phyloP scores from a whole-genome alignment of 2,113 vertebrate species.

The Hemibagrus wyckioides region DNA sequence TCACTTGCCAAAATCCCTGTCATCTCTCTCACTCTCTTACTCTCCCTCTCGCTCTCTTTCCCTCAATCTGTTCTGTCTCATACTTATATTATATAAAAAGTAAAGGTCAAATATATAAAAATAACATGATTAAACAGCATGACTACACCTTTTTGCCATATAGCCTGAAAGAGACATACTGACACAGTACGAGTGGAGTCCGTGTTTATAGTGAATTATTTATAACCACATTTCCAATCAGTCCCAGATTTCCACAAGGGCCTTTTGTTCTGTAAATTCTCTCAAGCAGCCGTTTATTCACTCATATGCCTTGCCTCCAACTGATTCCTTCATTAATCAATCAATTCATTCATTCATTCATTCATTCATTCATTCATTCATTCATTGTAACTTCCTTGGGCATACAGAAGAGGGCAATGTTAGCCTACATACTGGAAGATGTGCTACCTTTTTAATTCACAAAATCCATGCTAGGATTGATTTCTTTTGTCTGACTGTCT shows the following conservation, averaged over 20 bases:
- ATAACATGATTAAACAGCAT: neutral
- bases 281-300: neutral
- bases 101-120: neutral
- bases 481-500: neutral
- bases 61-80: neutral
- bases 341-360: neutral
- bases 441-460: neutral
- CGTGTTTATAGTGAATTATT: neutral
- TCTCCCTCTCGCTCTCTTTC: neutral
- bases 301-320: too few relatives aligned
- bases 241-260: neutral
- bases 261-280: neutral
- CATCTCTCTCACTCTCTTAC: neutral
- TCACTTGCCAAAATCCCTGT: neutral
- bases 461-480: neutral
- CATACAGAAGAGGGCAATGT: slow-evolving; percentile 43
- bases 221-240: neutral
- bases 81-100: neutral
- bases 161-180: neutral
- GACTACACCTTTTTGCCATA: neutral
- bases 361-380: neutral
- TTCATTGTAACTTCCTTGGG: slow-evolving; percentile 1
- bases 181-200: neutral
- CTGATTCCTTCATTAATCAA: neutral
- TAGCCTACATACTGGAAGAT: neutral